Evolutionary conservation across 2,113 vertebrate genomes (phyloP).

Genomic region (Notiomystis cincta): DNA sequence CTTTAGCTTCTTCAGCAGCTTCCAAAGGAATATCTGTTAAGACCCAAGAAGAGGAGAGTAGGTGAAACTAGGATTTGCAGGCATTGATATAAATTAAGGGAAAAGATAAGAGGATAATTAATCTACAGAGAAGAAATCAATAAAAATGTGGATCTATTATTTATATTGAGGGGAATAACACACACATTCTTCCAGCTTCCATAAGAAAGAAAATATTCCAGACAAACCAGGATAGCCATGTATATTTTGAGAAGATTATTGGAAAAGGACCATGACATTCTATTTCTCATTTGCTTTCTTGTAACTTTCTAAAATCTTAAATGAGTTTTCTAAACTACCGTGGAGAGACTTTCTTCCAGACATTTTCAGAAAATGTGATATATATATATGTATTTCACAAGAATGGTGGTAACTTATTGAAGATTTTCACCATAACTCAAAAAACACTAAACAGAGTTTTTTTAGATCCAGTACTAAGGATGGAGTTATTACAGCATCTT

Average conservation of each 20-base stretch:
- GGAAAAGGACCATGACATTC: accelerated
- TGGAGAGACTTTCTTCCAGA: neutral
- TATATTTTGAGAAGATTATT: neutral
- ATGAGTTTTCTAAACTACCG: neutral
- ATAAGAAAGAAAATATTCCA: neutral
- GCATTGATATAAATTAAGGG: neutral
- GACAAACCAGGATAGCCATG: neutral
- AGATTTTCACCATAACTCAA: neutral
- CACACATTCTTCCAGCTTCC: constrained; percentile 16
- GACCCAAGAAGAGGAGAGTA: neutral
- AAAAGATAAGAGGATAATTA: neutral
- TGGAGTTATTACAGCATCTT: neutral
- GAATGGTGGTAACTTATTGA: neutral
- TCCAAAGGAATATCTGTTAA: neutral
- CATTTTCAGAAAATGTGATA: neutral
- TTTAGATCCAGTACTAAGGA: neutral
- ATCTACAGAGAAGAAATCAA: constrained; percentile 7
- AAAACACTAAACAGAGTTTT: neutral
- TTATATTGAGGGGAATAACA: neutral
- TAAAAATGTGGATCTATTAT: constrained; percentile 35
- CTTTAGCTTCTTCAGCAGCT: neutral
- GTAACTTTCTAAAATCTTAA: neutral
- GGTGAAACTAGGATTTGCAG: neutral
- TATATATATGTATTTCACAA: neutral
- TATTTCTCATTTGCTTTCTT: neutral